Conservation (phyloP, 2,113 vertebrate species). For the Guaruba guarouba region DNA sequence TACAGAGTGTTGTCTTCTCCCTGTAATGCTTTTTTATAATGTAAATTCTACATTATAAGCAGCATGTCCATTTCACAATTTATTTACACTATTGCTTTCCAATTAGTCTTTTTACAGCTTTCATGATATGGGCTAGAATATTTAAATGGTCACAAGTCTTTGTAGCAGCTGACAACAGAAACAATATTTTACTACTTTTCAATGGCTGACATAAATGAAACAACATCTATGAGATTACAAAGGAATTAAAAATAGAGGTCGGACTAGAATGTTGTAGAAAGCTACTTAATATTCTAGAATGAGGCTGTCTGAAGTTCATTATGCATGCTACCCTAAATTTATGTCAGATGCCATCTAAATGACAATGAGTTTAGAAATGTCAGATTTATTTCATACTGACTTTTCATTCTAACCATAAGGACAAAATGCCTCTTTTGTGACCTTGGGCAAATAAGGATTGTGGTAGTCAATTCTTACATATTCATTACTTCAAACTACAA, state of each 20-base stretch:
- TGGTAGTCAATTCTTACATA: not conserved
- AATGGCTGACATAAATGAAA: not conserved
- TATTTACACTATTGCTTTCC: not conserved
- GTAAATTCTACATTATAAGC: not conserved
- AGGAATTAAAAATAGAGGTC: not conserved
- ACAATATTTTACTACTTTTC: not conserved
- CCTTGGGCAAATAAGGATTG: not conserved
- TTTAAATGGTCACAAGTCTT: not conserved
- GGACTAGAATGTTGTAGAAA: not conserved
- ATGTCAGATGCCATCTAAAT: not conserved
- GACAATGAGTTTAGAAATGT: not conserved
- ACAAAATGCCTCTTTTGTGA: not conserved
- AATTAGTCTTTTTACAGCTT: conserved; percentile 6
- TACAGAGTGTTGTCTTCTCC: not conserved
- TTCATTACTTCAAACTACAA: not conserved
- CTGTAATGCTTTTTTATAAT: not conserved
- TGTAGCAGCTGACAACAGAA: not conserved
- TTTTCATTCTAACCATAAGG: not conserved
- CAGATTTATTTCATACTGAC: conserved; percentile 1
- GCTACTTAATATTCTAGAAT: not conserved
- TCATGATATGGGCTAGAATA: not conserved
- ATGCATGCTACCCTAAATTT: not conserved
- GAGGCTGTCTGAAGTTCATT: not conserved
- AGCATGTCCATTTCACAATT: not conserved
- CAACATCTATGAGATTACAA: not conserved